Evolutionary conservation across 1,140 invertebrate species (phyloP), one percentile per base, ranked within the genome.

Genomic region (Druon quercuslanigerum): DNA sequence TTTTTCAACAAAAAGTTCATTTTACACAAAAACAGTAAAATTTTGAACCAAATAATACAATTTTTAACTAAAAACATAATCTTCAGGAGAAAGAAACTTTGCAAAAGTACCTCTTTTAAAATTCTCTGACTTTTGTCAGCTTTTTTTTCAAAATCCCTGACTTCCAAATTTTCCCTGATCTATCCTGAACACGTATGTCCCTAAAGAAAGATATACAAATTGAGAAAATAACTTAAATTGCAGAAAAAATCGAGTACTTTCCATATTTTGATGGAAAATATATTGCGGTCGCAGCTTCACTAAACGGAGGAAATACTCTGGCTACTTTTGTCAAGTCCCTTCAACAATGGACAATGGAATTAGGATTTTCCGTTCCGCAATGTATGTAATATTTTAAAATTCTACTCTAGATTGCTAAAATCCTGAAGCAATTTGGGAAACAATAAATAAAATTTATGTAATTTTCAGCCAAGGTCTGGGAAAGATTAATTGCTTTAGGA

Each of bases 231-330:
- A 51, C 16, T 72, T 76, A 66, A 50, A 66, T 50, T 74, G 12
- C 19, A 85, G 84, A 80, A 16, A 84, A 84, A 78, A 91, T 96
- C 50, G 94, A 96, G 85, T 95, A 96, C 89, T 94, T 96, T 83
- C 96, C 96, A 19, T 97, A 96, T 89, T 97, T 97, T 89, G 91
- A 94, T 73, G 93, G 93, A 8, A 93, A 93, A 72, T 96, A 95
- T 90, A 88, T 98, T 76, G 95, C 96, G 5, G 95, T 97, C 6
- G 96, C 96, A 19, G 96, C 97, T 33, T 96, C 96, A 16, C 90
- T 98, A 17, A 98, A 97, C 91, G 97, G 97, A 7, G 97, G 97
- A 17, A 98, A 98, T 92, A 94, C 94, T n/a, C 88, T 98, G 14
- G 95, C 95, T 1, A 94, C 94, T 3, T 97, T 97, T 91, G 95